Evolutionary conservation across 2,797 vertebrate species (phyloP), one percentile per base, ranked within the genome.

Genomic region (Phoebastria nigripes): DNA sequence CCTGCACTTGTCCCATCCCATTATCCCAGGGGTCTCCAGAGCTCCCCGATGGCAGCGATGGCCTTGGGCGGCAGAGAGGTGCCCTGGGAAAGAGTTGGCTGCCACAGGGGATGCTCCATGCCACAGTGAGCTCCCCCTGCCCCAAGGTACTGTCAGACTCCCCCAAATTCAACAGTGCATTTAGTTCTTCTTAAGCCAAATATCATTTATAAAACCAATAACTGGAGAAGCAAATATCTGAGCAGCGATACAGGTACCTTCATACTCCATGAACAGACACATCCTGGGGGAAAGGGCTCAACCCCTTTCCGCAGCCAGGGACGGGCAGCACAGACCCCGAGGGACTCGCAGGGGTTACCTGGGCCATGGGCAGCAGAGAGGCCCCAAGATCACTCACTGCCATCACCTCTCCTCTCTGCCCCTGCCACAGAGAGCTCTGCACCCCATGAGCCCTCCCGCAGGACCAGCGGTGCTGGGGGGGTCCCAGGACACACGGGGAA

Each of bases 401-500:
- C 41, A 52, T 15, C 25, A 33, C 18, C 28, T 66, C 51, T 77
- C 18, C 39, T 74, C 47, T 41, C 42, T 58, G 5, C 11, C n/a
- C 6, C 6, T 67, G 31, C 26, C 26, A 22, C 51, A 58, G 31
- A 44, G 6, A 31, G 6, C 8, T 19, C 55, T 22, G 72, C 1
- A 2, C 12, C 19, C 29, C 4, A 0, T 35, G 24, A 33, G 41
- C 55, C 55, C 44, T 28, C 47, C n/a, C 1, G 0, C 39, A 52
- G 47, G 24, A 49, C 18, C 35, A 25, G 24, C 3, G 8, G 20
- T 44, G 63, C 28, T n/a, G 21, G 21, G 39, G 33, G 21, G 4
- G 4, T 73, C 51, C 76, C 3, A 1, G 66, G 13, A 33, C 52
- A 44, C 58, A 16, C 0, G 0, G n/a, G 28, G n/a, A 41, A 66